Evolutionary conservation across 2,797 vertebrate genomes (phyloP), one percentile per base, ranked within the genome.

Genomic region (Bradypus variegatus): DNA sequence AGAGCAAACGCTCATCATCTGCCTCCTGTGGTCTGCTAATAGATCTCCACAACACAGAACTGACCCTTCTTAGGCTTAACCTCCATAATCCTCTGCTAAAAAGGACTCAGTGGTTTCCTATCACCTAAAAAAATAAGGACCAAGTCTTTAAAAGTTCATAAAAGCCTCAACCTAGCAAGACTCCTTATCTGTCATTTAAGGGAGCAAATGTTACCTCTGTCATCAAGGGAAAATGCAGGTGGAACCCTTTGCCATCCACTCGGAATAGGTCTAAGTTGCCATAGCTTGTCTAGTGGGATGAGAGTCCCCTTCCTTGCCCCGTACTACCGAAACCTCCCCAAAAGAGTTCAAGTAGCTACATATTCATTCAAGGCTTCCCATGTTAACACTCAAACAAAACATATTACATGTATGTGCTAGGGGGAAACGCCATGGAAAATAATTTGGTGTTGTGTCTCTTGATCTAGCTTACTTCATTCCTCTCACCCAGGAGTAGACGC

Each of bases 161-260:
- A 58, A 70, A 70, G 1, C 70, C 18, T 41, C 50, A 62, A 1
- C 45, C 21, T 67, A 48, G 16, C n/a, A 55, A 25, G 13, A 48
- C 27, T 27, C n/a, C 33, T 58, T 33, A n/a, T 29, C 73, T n/a
- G 33, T n/a, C 21, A 6, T 33, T 21, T 73, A 27, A 4, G 1
- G 67, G 36, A 55, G 60, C 10, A 2, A 13, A 14, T 23, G n/a
- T 21, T 38, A 16, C 16, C 8, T 10, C 50, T 85, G 12, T 45
- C 8, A 55, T 41, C 16, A 4, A 0, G 11, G 41, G 1, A 3
- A 53, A 41, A 31, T 16, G n/a, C 48, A 45, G 55, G n/a, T 8
- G 0, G 41, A 81, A 31, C 15, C 38, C 45, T 58, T 53, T 65
- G 36, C 31, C 23, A 65, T 27, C 13, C 15, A 4, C 3, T 12